Evolutionary conservation across 2,888 invertebrate species (phyloP).

Genomic region (Zygogramma bicolorata): DNA sequence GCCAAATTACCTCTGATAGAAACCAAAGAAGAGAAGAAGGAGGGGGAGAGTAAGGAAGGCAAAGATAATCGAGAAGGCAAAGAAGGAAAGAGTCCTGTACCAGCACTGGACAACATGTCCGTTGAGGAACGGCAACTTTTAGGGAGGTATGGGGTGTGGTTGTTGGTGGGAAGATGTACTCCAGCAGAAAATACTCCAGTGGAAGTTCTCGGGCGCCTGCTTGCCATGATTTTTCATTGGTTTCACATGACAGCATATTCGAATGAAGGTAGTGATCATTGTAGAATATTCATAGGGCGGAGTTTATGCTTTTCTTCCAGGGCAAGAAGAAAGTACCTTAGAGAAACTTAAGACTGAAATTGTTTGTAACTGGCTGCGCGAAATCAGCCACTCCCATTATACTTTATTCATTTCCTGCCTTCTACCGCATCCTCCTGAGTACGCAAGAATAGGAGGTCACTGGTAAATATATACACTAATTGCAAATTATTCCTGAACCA

Average conservation of each 20-base stretch:
- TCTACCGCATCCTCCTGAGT: conserved; percentile 95
- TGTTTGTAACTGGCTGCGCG: conserved; percentile 92
- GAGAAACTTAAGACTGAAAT: conserved; percentile 94
- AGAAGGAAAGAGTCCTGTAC: conserved; percentile 65
- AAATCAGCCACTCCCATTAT: conserved; percentile 86
- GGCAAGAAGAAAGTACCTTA: conserved; percentile 85
- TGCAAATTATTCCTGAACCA: neutral
- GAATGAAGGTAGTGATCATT: conserved; percentile 81
- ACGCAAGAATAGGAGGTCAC: conserved; percentile 94
- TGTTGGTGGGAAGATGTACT: conserved; percentile 93
- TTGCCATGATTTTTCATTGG: conserved; percentile 99
- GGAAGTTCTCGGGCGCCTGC: conserved; percentile 87
- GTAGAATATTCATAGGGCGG: neutral
- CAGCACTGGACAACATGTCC: conserved; percentile 77
- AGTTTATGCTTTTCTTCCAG: too few relatives aligned
- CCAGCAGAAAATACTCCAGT: conserved; percentile 82
- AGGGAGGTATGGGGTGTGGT: conserved; percentile 96
- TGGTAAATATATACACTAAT: conserved; percentile 73
- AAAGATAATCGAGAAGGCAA: conserved; percentile 51
- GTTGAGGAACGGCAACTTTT: conserved; percentile 90
- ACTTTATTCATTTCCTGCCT: conserved; percentile 93
- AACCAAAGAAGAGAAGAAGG: conserved; percentile 67
- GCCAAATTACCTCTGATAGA: conserved; percentile 86
- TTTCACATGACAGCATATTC: conserved; percentile 98
- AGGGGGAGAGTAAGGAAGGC: conserved; percentile 46